phyloP scores from a whole-genome alignment of 2,888 invertebrate genomes.

The Drosophila demipolita region DNA sequence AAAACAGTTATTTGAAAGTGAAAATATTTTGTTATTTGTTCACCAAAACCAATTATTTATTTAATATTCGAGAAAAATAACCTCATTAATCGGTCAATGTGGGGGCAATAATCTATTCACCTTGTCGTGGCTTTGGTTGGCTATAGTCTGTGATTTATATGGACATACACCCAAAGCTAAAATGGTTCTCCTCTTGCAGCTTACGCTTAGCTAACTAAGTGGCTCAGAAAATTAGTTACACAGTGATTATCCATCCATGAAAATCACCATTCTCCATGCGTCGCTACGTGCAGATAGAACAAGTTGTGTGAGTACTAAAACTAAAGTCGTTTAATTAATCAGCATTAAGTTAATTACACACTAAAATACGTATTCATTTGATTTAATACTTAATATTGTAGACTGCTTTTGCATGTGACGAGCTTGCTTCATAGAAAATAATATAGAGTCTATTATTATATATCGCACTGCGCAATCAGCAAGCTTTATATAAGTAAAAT shows the following conservation, averaged over 20 bases:
- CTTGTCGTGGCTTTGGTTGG: background rate
- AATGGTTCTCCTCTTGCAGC: constrained; percentile 63
- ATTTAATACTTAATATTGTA: constrained; percentile 17
- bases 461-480: constrained; percentile 30
- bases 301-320: constrained; percentile 44
- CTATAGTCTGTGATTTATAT: background rate
- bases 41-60: background rate
- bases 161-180: constrained; percentile 42
- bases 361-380: background rate
- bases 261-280: constrained; percentile 23
- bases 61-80: background rate
- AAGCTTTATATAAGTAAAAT: background rate
- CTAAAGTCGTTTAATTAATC: background rate
- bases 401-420: constrained; percentile 28
- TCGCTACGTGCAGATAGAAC: constrained; percentile 8
- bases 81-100: background rate
- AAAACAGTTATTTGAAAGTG: background rate
- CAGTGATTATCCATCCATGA: constrained; percentile 2
- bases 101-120: background rate
- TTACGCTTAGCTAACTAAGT: constrained; percentile 31
- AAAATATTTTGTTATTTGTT: background rate
- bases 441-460: background rate
- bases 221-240: constrained; percentile 36
- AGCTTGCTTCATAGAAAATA: background rate
- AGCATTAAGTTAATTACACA: background rate